Evolutionary conservation across 2,113 vertebrate species (phyloP), one percentile per base, ranked within the genome.

Genomic region (Patagioenas fasciata): DNA sequence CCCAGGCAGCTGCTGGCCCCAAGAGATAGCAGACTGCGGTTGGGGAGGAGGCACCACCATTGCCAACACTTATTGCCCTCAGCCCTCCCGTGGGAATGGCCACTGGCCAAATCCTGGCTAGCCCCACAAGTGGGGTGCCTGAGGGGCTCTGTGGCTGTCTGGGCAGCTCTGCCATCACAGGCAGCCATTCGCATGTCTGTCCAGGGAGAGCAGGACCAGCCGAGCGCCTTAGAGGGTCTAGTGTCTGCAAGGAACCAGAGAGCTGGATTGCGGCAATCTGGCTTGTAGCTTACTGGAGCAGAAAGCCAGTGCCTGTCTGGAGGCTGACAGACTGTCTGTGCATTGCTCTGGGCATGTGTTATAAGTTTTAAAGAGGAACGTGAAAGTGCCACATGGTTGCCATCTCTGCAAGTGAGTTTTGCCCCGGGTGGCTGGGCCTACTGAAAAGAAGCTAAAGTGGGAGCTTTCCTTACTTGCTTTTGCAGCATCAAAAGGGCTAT

Each of bases 41-140:
- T 77, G 31, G 31, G 42, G 31, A 51, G 42, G 36, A 21, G 47
- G 19, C 4, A 18, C 53, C 28, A 38, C 53, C 53, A 3, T 38
- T 18, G 10, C 54, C 13, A 48, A 4, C 42, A 29, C n/a, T 57
- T 47, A 47, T 54, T 82, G 10, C 56, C 25, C 16, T 77, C 1
- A 2, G 31, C 31, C 18, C 32, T 81, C 50, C 50, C 0, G 0
- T 3, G 2, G 1, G 2, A 40, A 29, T 3, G 6, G 47, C n/a
- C 15, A 24, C 34, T 44, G 51, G 51, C 71, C 38, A 71, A 28
- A 83, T 57, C 40, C 54, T 1, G 1, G 40, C 29, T 56, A 40
- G 19, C 26, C 31, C 34, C 29, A 42, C 6, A 5, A 15, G 14
- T 42, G 25, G 32, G 54, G 14, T n/a, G 21, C 47, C 13, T 7